A percentile compares a stretch with the other conserved stretches of the same genome.
phyloP scores from a whole-genome alignment of 2,888 invertebrate species.

The Ophion obscuratus region DNA sequence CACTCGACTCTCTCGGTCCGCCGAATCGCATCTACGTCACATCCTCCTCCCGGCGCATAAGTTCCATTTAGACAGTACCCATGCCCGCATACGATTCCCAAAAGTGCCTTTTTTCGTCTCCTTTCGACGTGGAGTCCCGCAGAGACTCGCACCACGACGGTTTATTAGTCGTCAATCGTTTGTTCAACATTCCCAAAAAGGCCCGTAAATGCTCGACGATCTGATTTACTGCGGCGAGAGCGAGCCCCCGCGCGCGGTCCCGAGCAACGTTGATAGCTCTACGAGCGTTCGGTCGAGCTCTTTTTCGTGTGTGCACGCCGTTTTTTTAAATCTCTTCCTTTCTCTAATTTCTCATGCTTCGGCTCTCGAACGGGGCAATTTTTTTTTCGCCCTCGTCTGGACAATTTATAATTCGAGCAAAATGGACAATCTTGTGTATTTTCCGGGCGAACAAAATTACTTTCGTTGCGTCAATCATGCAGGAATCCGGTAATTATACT shows the following conservation, averaged over 20 bases:
- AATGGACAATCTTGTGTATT: background rate
- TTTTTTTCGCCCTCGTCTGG: background rate
- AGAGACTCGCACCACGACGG: slow-evolving; percentile 76
- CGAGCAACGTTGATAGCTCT: too few species aligned
- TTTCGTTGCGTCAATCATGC: too few species aligned
- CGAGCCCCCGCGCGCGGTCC: slow-evolving; percentile 17
- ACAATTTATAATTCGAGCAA: background rate
- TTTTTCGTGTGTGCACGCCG: slow-evolving; percentile 23
- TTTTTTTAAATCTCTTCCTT: background rate
- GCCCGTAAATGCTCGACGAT: slow-evolving; percentile 81
- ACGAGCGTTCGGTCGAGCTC: slow-evolving; percentile 22
- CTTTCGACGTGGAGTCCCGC: slow-evolving; percentile 82
- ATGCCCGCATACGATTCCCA: slow-evolving; percentile 28
- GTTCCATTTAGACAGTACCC: slow-evolving; percentile 39
- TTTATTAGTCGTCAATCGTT: slow-evolving; percentile 84
- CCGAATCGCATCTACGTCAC: slow-evolving; percentile 43
- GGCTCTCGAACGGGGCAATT: background rate
- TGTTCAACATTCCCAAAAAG: slow-evolving; percentile 83
- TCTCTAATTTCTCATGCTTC: slow-evolving; percentile 17
- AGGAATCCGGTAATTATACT: too few species aligned
- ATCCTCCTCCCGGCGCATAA: background rate
- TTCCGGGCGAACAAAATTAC: background rate
- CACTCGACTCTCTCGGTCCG: slow-evolving; percentile 12
- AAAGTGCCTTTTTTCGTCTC: slow-evolving; percentile 36
- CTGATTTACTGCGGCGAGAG: slow-evolving; percentile 80